Evolutionary conservation across 2,113 vertebrate species (phyloP).

Genomic region (Corvus hawaiiensis): DNA sequence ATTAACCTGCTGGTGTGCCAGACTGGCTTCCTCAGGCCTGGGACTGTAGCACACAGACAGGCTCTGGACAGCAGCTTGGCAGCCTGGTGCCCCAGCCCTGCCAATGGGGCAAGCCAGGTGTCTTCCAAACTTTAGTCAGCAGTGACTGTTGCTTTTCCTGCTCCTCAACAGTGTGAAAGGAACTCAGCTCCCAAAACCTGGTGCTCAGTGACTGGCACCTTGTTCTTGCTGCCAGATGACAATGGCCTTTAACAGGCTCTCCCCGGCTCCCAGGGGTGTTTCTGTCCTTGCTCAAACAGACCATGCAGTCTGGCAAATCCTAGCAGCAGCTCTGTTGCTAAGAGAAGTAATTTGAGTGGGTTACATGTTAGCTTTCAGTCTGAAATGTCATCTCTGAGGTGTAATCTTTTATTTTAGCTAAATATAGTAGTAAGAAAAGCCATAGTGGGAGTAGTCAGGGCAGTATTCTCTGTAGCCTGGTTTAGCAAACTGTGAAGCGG

Average conservation of each 20-base stretch:
- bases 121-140: background rate
- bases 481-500: constrained; percentile 3
- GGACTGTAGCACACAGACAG: background rate
- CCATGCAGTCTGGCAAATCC: background rate
- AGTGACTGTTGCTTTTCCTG: background rate
- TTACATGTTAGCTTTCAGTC: constrained; percentile 38
- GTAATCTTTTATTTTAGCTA: constrained; percentile 54
- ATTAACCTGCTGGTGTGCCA: background rate
- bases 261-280: background rate
- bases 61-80: background rate
- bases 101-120: background rate
- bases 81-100: background rate
- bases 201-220: background rate
- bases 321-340: constrained; percentile 33
- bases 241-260: background rate
- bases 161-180: background rate
- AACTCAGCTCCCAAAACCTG: background rate
- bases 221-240: background rate
- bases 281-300: background rate
- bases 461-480: background rate
- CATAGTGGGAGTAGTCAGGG: background rate
- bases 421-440: constrained; percentile 39
- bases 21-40: background rate
- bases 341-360: constrained; percentile 57
- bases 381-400: constrained; percentile 54